phyloP scores from a whole-genome alignment of 2,113 vertebrate species.

The Merops nubicus region DNA sequence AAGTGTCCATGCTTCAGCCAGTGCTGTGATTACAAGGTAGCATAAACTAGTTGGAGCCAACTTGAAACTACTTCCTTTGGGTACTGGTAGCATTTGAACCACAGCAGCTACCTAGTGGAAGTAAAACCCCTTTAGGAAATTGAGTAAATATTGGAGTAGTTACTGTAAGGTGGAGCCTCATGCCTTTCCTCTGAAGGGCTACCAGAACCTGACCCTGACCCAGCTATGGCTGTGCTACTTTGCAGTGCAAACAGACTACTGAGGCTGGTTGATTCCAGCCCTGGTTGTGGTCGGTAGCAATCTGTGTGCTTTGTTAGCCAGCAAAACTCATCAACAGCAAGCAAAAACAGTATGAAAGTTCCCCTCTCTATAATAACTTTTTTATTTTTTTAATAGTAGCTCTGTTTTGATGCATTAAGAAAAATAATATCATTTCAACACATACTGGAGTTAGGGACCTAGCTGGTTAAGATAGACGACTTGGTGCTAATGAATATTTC shows the following conservation, averaged over 20 bases:
- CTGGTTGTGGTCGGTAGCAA: not conserved
- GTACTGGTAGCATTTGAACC: not conserved
- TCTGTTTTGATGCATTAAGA: not conserved
- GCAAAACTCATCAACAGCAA: not conserved
- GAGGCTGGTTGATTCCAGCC: not conserved
- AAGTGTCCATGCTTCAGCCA: not conserved
- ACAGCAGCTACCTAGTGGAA: not conserved
- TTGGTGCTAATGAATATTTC: slow-evolving; percentile 25
- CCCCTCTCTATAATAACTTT: not conserved
- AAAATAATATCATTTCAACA: not conserved
- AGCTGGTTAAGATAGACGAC: not conserved
- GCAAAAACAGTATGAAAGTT: not conserved
- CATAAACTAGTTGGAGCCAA: not conserved
- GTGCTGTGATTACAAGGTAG: not conserved
- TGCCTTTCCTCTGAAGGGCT: not conserved
- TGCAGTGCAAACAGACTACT: not conserved
- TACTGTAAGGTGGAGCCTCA: not conserved
- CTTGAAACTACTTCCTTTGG: not conserved
- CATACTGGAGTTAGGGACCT: not conserved
- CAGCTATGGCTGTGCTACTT: not conserved
- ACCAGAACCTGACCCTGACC: not conserved
- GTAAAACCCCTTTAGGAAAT: slow-evolving; percentile 6
- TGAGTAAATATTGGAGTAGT: slow-evolving; percentile 26
- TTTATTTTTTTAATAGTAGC: too few relatives aligned
- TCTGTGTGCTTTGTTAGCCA: not conserved